Evolutionary conservation across 2,113 vertebrate species (phyloP).

Genomic region (Caracal caracal): DNA sequence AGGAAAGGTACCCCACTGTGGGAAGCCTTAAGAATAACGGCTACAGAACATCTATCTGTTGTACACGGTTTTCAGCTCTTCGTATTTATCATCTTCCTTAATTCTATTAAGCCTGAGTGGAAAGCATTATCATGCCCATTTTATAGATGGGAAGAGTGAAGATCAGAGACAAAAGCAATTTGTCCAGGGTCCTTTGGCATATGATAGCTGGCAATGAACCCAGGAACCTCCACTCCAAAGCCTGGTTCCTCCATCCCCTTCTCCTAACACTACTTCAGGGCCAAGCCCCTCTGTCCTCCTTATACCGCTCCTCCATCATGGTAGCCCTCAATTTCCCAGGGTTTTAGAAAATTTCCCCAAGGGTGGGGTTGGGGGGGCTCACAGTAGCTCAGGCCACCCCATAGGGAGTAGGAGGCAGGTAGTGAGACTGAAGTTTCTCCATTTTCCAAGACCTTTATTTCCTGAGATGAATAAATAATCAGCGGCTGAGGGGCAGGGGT

Average conservation of each 20-base stretch:
- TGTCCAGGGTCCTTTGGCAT: background rate
- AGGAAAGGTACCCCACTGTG: background rate
- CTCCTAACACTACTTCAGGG: background rate
- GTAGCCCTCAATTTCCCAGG: background rate
- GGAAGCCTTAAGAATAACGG: background rate
- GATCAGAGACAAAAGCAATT: background rate
- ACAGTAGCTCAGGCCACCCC: background rate
- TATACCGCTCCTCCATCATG: background rate
- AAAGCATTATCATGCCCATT: background rate
- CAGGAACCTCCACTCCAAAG: background rate
- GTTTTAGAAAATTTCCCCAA: background rate
- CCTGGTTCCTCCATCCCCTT: background rate
- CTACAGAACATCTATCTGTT: background rate
- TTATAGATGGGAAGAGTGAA: background rate
- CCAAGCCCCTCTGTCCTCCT: background rate
- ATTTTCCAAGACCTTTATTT: conserved; percentile 76
- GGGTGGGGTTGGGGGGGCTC: background rate
- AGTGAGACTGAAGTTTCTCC: background rate
- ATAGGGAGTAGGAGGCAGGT: background rate
- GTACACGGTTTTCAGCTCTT: background rate
- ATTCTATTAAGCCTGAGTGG: background rate
- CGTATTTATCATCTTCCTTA: background rate
- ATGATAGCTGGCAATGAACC: background rate
- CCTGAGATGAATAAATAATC: conserved; percentile 82
- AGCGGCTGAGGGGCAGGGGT: background rate